These are phyloP conservation scores for Panthera leo DNA, from an alignment of 2,113 vertebrate genomes.

Conservation along the genomic window DNA sequence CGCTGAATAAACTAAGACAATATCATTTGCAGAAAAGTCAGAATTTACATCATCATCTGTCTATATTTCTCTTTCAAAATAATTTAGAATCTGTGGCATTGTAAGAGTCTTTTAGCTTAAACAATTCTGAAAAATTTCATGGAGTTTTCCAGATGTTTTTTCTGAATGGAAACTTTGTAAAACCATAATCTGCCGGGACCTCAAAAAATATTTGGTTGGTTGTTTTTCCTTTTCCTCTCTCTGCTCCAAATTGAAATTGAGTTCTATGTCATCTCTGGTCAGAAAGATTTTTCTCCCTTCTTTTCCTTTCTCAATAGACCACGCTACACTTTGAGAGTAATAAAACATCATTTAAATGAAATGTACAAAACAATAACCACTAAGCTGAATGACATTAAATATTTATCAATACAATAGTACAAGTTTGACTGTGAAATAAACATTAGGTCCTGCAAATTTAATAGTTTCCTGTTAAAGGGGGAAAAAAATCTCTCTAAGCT, in stretches of 20 bases:
- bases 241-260: constrained; percentile 79
- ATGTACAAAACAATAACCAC: constrained; percentile 72
- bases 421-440: constrained; percentile 78
- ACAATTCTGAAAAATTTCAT: constrained; percentile 73
- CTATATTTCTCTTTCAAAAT: constrained; percentile 36
- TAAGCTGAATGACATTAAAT: constrained; percentile 79
- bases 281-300: constrained; percentile 61
- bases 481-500: constrained; percentile 68
- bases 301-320: constrained; percentile 68
- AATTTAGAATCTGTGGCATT: not conserved
- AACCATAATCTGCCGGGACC: constrained; percentile 48
- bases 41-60: constrained; percentile 24
- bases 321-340: constrained; percentile 71
- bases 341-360: constrained; percentile 84
- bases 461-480: constrained; percentile 78
- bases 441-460: constrained; percentile 79
- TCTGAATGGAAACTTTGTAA: constrained; percentile 73
- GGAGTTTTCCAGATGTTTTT: constrained; percentile 74
- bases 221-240: constrained; percentile 63
- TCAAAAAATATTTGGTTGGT: constrained; percentile 75
- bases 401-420: constrained; percentile 83
- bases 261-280: constrained; percentile 72
- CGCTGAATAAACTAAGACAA: not conserved
- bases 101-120: constrained; percentile 55
- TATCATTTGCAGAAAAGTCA: not conserved